Evolutionary conservation across 2,797 vertebrate genomes (phyloP).

Genomic region (Chromis chromis): DNA sequence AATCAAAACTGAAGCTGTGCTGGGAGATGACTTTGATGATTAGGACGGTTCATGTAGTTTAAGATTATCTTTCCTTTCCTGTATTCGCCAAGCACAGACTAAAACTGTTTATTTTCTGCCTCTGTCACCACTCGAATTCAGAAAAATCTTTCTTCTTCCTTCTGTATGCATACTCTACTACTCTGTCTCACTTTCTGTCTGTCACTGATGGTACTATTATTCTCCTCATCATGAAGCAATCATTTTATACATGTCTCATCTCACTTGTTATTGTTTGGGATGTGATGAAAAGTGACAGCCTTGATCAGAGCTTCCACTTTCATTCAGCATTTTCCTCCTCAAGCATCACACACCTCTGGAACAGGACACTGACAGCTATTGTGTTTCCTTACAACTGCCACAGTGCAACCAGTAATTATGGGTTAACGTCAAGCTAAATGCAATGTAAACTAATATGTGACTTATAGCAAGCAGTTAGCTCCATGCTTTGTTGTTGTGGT

Average conservation of each 20-base stretch:
- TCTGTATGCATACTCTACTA: neutral
- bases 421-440: conserved; percentile 42
- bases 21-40: conserved; percentile 24
- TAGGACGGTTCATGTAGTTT: conserved; percentile 21
- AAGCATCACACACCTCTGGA: conserved; percentile 41
- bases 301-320: conserved; percentile 39
- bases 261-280: conserved; percentile 42
- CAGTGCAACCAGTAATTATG: conserved; percentile 28
- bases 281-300: conserved; percentile 58
- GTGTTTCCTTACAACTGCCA: conserved; percentile 39
- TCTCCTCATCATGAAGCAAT: conserved; percentile 47
- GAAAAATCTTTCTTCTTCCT: conserved; percentile 6
- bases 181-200: conserved; percentile 44
- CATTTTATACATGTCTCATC: conserved; percentile 46
- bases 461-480: conserved; percentile 42
- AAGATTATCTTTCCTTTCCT: conserved; percentile 4
- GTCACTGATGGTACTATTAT: conserved; percentile 44
- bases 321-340: conserved; percentile 32
- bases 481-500: conserved; percentile 60
- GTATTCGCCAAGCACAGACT: conserved; percentile 10
- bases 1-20: conserved; percentile 11
- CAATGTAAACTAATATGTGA: conserved; percentile 45
- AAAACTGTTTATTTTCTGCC: conserved; percentile 25
- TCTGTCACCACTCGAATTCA: conserved; percentile 15
- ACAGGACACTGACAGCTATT: conserved; percentile 56